A percentile compares a stretch with the other conserved stretches of the same genome.
phyloP scores from a whole-genome alignment of 2,113 vertebrate genomes.

The Elgaria multicarinata region DNA sequence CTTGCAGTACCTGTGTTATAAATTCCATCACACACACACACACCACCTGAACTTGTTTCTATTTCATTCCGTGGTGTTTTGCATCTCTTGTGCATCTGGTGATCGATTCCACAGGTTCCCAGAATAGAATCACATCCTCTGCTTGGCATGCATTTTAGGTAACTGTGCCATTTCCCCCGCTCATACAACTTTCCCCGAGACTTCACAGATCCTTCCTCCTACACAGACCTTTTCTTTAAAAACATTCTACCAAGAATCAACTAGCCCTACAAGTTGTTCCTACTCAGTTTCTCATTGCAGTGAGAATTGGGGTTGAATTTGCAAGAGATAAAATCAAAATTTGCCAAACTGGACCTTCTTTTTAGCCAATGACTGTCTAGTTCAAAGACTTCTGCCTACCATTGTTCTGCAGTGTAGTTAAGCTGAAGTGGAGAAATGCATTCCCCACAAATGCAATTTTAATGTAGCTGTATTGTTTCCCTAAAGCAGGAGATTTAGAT shows the following conservation, averaged over 20 bases:
- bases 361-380: not conserved
- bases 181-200: not conserved
- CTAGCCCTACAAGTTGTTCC: not conserved
- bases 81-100: not conserved
- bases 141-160: not conserved
- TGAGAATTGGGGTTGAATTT: not conserved
- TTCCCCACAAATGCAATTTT: not conserved
- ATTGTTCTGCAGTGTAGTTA: not conserved
- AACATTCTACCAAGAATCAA: not conserved
- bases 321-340: not conserved
- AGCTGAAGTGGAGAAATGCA: not conserved
- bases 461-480: not conserved
- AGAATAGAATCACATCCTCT: not conserved
- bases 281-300: not conserved
- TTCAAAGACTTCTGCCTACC: not conserved
- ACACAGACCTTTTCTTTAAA: not conserved
- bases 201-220: not conserved
- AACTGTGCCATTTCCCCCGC: not conserved
- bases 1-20: not conserved
- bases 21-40: no score
- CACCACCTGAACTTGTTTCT: not conserved
- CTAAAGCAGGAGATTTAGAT: not conserved
- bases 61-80: not conserved
- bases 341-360: not conserved
- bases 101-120: not conserved